A percentile compares a stretch with the other conserved stretches of the same genome.
phyloP scores from a whole-genome alignment of 2,888 invertebrate genomes.

The Fabriciana adippe region DNA sequence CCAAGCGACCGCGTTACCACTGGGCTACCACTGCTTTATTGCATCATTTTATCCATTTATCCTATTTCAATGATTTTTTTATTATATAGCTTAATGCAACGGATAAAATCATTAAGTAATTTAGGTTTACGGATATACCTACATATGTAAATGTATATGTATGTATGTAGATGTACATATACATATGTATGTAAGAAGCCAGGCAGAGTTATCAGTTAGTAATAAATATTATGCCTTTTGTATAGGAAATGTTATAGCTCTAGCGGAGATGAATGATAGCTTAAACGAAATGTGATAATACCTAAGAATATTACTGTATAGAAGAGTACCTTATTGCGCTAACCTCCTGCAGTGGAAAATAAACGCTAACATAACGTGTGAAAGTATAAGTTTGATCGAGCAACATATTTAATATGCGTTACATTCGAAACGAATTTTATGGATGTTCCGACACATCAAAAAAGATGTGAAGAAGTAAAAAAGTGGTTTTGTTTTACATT shows the following conservation, averaged over 20 bases:
- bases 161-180: too few relatives aligned
- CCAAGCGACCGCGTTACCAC: too few relatives aligned
- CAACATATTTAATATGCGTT: constrained; percentile 28
- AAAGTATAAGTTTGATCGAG: constrained; percentile 3
- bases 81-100: too few relatives aligned
- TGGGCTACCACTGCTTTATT: too few relatives aligned
- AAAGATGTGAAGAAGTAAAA: constrained; percentile 14
- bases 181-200: too few relatives aligned
- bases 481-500: not conserved
- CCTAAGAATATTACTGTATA: constrained; percentile 26
- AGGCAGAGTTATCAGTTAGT: too few relatives aligned
- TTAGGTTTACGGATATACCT: too few relatives aligned
- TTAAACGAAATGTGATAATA: constrained; percentile 29
- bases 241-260: not conserved
- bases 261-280: constrained; percentile 19
- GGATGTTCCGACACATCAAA: not conserved
- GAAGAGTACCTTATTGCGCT: constrained; percentile 15
- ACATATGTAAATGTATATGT: too few relatives aligned
- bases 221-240: not conserved
- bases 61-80: too few relatives aligned
- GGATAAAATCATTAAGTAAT: too few relatives aligned
- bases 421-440: constrained; percentile 29
- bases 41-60: too few relatives aligned
- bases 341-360: constrained; percentile 1
- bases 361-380: not conserved